Conservation (phyloP, 2,797 vertebrate species). For the Protosalanx chinensis region DNA sequence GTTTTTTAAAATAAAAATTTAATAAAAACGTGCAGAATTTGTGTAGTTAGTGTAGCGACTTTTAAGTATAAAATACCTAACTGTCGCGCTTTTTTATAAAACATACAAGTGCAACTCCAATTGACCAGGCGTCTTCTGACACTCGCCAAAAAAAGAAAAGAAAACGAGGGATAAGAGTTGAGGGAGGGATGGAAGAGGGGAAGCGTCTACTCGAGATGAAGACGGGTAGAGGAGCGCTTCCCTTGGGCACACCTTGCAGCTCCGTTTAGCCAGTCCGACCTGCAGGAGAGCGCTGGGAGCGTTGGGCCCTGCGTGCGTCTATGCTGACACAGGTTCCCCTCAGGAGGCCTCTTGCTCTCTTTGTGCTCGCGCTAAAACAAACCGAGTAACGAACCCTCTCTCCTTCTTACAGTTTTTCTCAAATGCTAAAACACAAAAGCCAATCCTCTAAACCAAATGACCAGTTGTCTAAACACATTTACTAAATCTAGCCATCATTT, state of each 20-base stretch:
- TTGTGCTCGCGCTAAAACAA: neutral
- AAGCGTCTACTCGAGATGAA: conserved; percentile 6
- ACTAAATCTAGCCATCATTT: too few relatives aligned
- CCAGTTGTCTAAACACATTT: too few relatives aligned
- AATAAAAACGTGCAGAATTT: too few relatives aligned
- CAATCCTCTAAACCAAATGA: too few relatives aligned
- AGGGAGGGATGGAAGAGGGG: neutral
- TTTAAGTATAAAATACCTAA: too few relatives aligned
- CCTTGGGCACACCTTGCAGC: neutral
- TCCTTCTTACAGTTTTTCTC: conserved; percentile 8
- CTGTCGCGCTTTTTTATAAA: too few relatives aligned
- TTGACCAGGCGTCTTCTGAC: neutral
- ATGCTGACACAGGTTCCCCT: conserved; percentile 8
- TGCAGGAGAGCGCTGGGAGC: neutral
- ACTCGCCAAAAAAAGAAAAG: neutral
- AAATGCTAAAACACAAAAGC: too few relatives aligned
- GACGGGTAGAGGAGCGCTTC: neutral
- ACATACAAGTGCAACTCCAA: neutral
- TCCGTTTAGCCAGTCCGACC: conserved; percentile 8
- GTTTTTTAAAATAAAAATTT: neutral
- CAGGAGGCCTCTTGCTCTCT: conserved; percentile 4
- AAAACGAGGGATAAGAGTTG: neutral
- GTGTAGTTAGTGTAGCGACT: neutral
- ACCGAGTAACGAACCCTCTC: conserved; percentile 18
- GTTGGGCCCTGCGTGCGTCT: neutral